These are phyloP conservation scores for Neomonachus schauinslandi DNA, from an alignment of 2,113 vertebrate genomes.

Conservation along the genomic window DNA sequence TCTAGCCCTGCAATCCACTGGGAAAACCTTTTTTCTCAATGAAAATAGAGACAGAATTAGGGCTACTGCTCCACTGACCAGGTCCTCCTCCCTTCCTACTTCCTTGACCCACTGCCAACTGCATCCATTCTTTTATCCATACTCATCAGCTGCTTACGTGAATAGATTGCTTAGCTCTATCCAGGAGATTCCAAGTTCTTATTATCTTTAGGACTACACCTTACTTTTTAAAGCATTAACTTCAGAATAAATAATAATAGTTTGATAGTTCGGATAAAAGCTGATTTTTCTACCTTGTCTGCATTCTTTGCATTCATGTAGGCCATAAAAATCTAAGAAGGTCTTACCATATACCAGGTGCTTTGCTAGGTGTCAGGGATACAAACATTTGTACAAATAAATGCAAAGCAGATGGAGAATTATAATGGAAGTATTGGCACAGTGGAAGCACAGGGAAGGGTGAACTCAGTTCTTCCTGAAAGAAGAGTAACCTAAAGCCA, in stretches of 20 bases:
- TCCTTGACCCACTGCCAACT: not conserved
- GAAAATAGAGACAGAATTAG: not conserved
- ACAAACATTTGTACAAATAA: not conserved
- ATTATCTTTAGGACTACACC: not conserved
- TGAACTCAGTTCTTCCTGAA: not conserved
- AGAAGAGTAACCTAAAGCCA: not conserved
- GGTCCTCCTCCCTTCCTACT: not conserved
- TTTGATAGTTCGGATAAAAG: not conserved
- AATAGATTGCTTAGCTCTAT: not conserved
- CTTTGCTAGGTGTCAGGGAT: not conserved
- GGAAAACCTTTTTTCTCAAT: not conserved
- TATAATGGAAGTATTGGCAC: not conserved
- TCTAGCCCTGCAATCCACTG: not conserved
- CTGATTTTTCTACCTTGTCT: not conserved
- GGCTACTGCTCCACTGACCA: not conserved
- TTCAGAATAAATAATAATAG: not conserved
- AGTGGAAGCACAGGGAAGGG: not conserved
- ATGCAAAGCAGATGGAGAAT: not conserved
- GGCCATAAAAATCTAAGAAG: not conserved
- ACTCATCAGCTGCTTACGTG: not conserved
- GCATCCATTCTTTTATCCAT: not conserved
- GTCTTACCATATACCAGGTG: not conserved
- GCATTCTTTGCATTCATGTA: not conserved
- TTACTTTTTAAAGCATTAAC: conserved; percentile 5
- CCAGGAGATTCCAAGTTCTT: not conserved